These are phyloP conservation scores for Galerucella pusilla DNA, from an alignment of 2,888 invertebrate genomes.

Conservation along the genomic window DNA sequence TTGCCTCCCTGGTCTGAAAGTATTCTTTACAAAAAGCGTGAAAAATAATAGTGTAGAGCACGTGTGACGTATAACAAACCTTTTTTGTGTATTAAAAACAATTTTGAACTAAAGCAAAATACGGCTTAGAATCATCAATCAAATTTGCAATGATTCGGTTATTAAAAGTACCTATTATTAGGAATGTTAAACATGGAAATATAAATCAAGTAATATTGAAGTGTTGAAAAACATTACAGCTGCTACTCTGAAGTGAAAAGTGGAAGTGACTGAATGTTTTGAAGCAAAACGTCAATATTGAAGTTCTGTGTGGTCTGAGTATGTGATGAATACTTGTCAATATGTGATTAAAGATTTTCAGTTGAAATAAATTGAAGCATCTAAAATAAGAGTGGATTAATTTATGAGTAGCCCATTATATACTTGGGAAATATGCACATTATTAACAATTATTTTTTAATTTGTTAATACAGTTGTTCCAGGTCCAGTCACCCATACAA, in stretches of 20 bases:
- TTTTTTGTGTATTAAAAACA: neutral
- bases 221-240: constrained; percentile 22
- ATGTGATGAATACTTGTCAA: constrained; percentile 25
- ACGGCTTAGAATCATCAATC: neutral
- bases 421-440: too few relatives aligned
- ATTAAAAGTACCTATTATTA: neutral
- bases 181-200: neutral
- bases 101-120: neutral
- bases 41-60: too few relatives aligned
- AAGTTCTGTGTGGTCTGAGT: constrained; percentile 16
- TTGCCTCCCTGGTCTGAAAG: too few relatives aligned
- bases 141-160: constrained; percentile 5
- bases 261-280: constrained; percentile 13
- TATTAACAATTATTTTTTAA: too few relatives aligned
- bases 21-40: too few relatives aligned
- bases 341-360: constrained; percentile 18
- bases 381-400: too few relatives aligned
- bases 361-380: neutral
- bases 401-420: too few relatives aligned
- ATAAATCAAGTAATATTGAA: constrained; percentile 22
- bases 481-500: too few relatives aligned
- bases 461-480: too few relatives aligned
- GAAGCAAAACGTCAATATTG: neutral
- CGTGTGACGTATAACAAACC: too few relatives aligned
- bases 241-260: constrained; percentile 4